Conservation (phyloP, 2,113 vertebrate genomes). For the Charina bottae region DNA sequence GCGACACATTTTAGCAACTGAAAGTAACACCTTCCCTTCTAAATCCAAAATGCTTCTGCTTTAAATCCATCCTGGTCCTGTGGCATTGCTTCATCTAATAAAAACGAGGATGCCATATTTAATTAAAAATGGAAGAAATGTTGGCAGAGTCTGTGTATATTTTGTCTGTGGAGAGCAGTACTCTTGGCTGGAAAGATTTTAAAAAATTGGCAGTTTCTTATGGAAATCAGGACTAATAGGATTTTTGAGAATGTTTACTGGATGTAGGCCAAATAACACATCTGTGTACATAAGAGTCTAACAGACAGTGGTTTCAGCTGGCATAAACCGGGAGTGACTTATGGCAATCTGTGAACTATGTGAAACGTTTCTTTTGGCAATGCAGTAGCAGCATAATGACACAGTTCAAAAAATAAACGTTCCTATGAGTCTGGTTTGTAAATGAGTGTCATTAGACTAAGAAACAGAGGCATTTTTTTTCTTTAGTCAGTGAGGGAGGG, state of each 20-base stretch:
- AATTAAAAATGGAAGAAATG: slow-evolving; percentile 29
- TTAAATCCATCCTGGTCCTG: background rate
- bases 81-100: slow-evolving; percentile 9
- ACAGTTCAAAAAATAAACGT: slow-evolving; percentile 16
- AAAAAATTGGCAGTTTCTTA: slow-evolving; percentile 31
- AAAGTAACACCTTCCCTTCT: background rate
- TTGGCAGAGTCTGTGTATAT: slow-evolving; percentile 13
- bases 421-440: slow-evolving; percentile 26
- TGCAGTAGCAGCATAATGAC: background rate
- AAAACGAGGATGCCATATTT: slow-evolving; percentile 34
- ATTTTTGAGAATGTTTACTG: background rate
- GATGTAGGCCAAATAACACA: background rate
- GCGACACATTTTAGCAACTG: slow-evolving; percentile 27
- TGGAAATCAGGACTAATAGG: background rate
- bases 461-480: slow-evolving; percentile 3
- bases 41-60: background rate
- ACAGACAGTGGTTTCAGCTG: background rate
- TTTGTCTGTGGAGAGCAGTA: slow-evolving; percentile 10
- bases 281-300: background rate
- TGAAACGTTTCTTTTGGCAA: slow-evolving; percentile 1
- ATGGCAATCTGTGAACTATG: background rate
- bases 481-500: too few relatives aligned
- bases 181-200: slow-evolving; percentile 37
- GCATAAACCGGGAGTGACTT: background rate
- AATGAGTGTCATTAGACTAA: slow-evolving; percentile 22